Evolutionary conservation across 2,888 invertebrate species (phyloP).

Genomic region (Podotricha telesiphe): DNA sequence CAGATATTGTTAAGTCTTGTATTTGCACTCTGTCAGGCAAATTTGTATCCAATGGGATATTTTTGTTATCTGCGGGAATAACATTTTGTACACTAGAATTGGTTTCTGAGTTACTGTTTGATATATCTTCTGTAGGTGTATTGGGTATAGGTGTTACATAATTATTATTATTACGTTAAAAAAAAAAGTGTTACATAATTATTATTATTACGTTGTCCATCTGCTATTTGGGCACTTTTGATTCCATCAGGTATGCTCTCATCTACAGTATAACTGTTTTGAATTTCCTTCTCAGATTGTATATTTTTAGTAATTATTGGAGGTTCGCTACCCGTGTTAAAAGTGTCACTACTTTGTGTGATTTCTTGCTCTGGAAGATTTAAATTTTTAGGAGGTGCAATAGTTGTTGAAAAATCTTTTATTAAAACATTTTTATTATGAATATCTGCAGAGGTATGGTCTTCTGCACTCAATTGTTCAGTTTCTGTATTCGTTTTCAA

Average conservation of each 20-base stretch:
- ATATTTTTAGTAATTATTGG: not conserved
- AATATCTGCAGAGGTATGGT: slow-evolving; percentile 25
- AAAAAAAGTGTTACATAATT: not conserved
- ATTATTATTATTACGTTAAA: slow-evolving; percentile 9
- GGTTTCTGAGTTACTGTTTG: slow-evolving; percentile 35
- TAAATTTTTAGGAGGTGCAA: not conserved
- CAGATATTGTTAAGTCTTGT: slow-evolving; percentile 45
- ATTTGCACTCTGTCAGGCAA: slow-evolving; percentile 54
- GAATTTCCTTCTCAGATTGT: slow-evolving; percentile 2
- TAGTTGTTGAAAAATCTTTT: slow-evolving; percentile 20
- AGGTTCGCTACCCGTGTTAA: slow-evolving; percentile 11
- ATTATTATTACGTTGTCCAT: slow-evolving; percentile 2
- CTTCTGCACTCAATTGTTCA: slow-evolving; percentile 37
- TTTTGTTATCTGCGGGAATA: not conserved
- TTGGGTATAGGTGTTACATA: not conserved
- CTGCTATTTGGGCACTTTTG: slow-evolving; percentile 9
- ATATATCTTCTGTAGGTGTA: not conserved
- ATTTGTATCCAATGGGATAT: slow-evolving; percentile 36
- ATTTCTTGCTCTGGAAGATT: slow-evolving; percentile 30
- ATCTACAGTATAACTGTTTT: not conserved
- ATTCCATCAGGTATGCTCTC: not conserved
- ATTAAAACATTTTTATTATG: slow-evolving; percentile 38
- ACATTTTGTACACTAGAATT: slow-evolving; percentile 11
- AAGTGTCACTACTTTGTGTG: slow-evolving; percentile 19
- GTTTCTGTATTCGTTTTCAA: slow-evolving; percentile 21